Evolutionary conservation across 2,113 vertebrate species (phyloP).

Genomic region (Rhinoderma darwinii): DNA sequence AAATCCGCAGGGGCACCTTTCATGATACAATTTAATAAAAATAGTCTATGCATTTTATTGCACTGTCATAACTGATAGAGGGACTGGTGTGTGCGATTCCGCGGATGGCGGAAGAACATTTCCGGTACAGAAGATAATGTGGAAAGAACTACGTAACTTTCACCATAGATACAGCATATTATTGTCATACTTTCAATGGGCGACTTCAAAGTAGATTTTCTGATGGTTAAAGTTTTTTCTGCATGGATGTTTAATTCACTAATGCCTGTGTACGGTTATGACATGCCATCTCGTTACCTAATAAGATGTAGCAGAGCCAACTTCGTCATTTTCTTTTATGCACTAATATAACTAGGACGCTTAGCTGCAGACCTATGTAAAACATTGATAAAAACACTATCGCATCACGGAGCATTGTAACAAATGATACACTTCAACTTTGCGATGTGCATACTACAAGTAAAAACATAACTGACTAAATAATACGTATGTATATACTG

Average conservation of each 20-base stretch:
- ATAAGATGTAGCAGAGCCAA: neutral
- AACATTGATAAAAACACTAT: neutral
- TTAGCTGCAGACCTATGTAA: neutral
- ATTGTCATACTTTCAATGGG: neutral
- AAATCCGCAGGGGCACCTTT: constrained; percentile 41
- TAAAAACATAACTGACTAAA: no score
- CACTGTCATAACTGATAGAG: constrained; percentile 42
- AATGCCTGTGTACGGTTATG: neutral
- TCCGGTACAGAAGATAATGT: neutral
- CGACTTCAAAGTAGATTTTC: neutral
- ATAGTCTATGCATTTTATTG: constrained; percentile 33
- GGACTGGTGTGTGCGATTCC: constrained; percentile 1
- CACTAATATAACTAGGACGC: neutral
- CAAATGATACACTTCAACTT: neutral
- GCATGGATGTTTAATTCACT: neutral
- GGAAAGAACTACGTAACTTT: constrained; percentile 11
- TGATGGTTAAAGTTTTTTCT: neutral
- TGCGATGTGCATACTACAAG: neutral
- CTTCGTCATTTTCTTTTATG: neutral
- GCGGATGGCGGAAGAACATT: neutral
- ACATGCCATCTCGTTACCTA: neutral
- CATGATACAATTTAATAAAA: constrained; percentile 45
- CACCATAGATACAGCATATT: neutral
- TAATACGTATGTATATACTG: neutral
- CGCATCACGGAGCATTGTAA: neutral